Evolutionary conservation across 2,888 invertebrate species (phyloP).

Genomic region (Allophyes oxyacanthae): DNA sequence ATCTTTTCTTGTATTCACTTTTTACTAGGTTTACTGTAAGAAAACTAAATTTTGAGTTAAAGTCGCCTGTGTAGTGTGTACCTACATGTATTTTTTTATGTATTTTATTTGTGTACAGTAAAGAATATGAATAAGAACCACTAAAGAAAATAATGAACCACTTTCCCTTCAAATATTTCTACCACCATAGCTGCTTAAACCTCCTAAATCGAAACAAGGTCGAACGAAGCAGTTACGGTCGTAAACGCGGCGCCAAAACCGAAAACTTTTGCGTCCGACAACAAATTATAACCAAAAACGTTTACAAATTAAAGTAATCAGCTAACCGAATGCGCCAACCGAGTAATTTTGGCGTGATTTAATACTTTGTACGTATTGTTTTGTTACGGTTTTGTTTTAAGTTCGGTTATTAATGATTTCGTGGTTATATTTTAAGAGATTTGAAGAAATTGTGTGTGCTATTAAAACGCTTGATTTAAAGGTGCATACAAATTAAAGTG

Average conservation of each 20-base stretch:
- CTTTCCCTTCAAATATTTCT: neutral
- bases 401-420: too few relatives aligned
- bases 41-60: too few relatives aligned
- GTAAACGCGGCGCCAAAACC: constrained; percentile 39
- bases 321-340: constrained; percentile 46
- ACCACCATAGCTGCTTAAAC: constrained; percentile 3
- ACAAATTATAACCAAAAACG: constrained; percentile 66
- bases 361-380: constrained; percentile 50
- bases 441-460: too few relatives aligned
- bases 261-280: constrained; percentile 57
- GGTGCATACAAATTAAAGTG: too few relatives aligned
- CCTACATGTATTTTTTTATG: too few relatives aligned
- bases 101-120: too few relatives aligned
- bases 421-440: too few relatives aligned
- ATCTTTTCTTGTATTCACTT: too few relatives aligned
- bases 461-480: too few relatives aligned
- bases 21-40: too few relatives aligned
- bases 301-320: constrained; percentile 64
- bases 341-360: constrained; percentile 45
- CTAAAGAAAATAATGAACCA: constrained; percentile 8
- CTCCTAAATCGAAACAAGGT: constrained; percentile 31
- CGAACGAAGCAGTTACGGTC: constrained; percentile 9
- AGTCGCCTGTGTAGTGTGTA: too few relatives aligned
- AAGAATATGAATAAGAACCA: too few relatives aligned
- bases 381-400: constrained; percentile 3